Evolutionary conservation across 2,113 vertebrate species (phyloP), one percentile per base, ranked within the genome.

Genomic region (Pristiophorus japonicus): DNA sequence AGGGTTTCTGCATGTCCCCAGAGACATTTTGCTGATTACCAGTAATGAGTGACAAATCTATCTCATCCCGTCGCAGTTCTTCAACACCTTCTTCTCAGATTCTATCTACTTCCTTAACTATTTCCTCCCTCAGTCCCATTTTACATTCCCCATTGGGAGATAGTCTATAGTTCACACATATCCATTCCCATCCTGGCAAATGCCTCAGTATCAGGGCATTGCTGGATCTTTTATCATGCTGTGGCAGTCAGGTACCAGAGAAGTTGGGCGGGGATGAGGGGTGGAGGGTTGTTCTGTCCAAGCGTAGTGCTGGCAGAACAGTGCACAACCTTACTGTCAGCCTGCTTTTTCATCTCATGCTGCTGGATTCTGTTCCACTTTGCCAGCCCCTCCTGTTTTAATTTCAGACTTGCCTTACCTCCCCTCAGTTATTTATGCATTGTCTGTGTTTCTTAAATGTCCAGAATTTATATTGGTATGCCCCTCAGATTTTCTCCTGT

Each of bases 11-110:
- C 30, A 63, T 88, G 42, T 30, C 92, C 93, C 95, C 78, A 24
- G 94, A 65, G 47, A 51, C 7, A 2, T 59, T 90, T 90, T 96
- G 38, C 90, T 59, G 10, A 90, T 90, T 90, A 96, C 96, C 20
- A 0, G 96, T 97, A 97, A 97, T 97, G 97, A 98, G 97, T 98
- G 97, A 97, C 98, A 98, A 97, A 98, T 98, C 97, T 97, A 96
- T 96, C 97, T 96, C 97, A 97, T 98, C 97, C 97, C 96, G 45
- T 87, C 96, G 70, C 96, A 97, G 96, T 98, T 97, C 97, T 97
- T 98, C 96, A 96, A 96, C 96, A 96, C 96, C 96, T 96, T 90
- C 93, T 66, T 66, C 81, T 96, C 78, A 96, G 96, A 94, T 51
- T 85, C 27, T 55, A 18, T 84, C 95, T 30, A 90, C 88, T 96